Evolutionary conservation across 2,888 invertebrate species (phyloP).

Genomic region (Artemia sinica): DNA sequence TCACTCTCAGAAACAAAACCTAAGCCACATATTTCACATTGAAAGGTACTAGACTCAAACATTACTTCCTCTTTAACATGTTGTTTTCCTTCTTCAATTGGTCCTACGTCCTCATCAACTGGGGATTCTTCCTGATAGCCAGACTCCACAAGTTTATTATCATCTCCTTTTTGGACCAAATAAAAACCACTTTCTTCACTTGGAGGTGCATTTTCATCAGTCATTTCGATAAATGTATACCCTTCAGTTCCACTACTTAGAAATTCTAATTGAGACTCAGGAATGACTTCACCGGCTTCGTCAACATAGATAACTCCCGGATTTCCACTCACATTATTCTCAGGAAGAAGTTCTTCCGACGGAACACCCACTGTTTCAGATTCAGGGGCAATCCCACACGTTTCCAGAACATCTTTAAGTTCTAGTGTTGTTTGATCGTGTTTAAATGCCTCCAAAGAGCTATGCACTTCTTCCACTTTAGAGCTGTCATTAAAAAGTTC

Average conservation of each 20-base stretch:
- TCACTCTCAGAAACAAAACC: not conserved
- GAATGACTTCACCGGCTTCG: conserved; percentile 6
- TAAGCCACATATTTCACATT: conserved; percentile 1
- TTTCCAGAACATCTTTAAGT: not conserved
- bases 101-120: not conserved
- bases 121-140: too few relatives aligned
- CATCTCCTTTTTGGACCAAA: not conserved
- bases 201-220: not conserved
- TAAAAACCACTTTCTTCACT: not conserved
- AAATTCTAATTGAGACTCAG: not conserved
- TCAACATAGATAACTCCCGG: not conserved
- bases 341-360: not conserved
- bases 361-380: not conserved
- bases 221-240: not conserved
- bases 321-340: too few relatives aligned
- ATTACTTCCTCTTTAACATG: not conserved
- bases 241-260: not conserved
- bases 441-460: not conserved
- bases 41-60: not conserved
- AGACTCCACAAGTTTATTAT: too few relatives aligned
- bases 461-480: not conserved
- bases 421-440: not conserved
- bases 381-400: not conserved
- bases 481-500: conserved; percentile 1
- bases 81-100: not conserved